Evolutionary conservation across 2,797 vertebrate species (phyloP).

Genomic region (Distichodus sexfasciatus): DNA sequence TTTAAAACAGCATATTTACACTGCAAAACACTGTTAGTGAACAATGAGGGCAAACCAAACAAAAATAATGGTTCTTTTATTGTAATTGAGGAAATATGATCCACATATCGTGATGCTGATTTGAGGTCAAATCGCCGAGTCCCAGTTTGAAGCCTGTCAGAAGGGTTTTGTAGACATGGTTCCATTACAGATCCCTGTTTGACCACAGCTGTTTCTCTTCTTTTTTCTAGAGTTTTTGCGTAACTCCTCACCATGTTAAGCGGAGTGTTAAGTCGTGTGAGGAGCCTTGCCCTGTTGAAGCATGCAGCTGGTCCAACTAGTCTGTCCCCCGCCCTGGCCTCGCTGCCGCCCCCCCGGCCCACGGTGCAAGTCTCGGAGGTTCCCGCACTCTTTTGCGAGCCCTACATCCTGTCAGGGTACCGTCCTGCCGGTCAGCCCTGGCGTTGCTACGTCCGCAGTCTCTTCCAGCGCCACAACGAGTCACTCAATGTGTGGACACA

Average conservation of each 20-base stretch:
- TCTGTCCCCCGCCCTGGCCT: conserved; percentile 71
- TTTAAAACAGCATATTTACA: no score
- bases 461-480: conserved; percentile 93
- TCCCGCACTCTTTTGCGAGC: conserved; percentile 85
- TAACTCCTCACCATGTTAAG: conserved; percentile 54
- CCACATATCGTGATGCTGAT: no score
- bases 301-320: conserved; percentile 76
- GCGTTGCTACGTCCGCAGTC: conserved; percentile 87
- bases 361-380: conserved; percentile 80
- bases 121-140: no score
- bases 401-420: conserved; percentile 86
- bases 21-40: no score
- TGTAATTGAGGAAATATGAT: no score
- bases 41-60: no score
- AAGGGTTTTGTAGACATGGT: neutral
- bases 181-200: no score
- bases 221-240: neutral
- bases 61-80: no score
- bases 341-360: conserved; percentile 74
- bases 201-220: neutral
- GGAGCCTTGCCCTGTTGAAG: conserved; percentile 77
- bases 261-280: conserved; percentile 72
- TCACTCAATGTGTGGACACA: conserved; percentile 92
- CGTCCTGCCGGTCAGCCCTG: conserved; percentile 81
- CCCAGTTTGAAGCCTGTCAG: no score